Base-by-base conservation (phyloP, 2,113 vertebrate genomes). In the Ardeotis arabs region DNA sequence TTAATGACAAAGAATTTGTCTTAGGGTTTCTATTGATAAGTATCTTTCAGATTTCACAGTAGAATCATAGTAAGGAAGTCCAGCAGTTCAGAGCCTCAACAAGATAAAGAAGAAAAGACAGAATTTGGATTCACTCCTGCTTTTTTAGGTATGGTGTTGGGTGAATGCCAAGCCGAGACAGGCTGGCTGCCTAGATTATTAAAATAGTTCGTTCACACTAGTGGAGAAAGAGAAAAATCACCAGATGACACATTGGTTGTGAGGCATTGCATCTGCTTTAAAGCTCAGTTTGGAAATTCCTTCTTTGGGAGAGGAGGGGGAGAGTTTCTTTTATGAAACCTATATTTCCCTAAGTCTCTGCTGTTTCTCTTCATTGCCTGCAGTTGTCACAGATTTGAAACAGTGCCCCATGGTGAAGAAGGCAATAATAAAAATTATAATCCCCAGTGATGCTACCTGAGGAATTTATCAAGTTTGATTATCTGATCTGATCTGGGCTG, bases 171-270 rank as follows among this genome's bases (percentile, higher is more conserved):
- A 68, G 55, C 66, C 41, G 28, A 56, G 76, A 67, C 27, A 89
- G 28, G 25, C 69, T 96, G 64, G 63, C 92, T 90, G 53, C 55
- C 69, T 93, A 80, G 67, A 66, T 96, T 92, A 94, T 91, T 94
- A 83, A 95, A 95, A 62, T 70, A 29, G 62, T 77, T 82, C 25
- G 27, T 69, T 91, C 89, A 52, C 25, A 22, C 18, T 44, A 4
- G 78, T 78, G 29, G 81, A 68, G 52, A 92, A 79, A 39, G 66
- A 74, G 74, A 87, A 93, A 37, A 82, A 45, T 35, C 27, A 8
- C 37, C 64, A 94, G 59, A 62, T 53, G 75, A 73, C 41, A 33
- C 4, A 2, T 55, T 93, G 59, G 4, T 39, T 73, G 21, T 58
- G 52, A 79, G 74, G 44, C 44, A 41, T 35, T 55, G 83, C 5